phyloP scores from a whole-genome alignment of 2,888 invertebrate species.

The Megaustenia siamemsis region DNA sequence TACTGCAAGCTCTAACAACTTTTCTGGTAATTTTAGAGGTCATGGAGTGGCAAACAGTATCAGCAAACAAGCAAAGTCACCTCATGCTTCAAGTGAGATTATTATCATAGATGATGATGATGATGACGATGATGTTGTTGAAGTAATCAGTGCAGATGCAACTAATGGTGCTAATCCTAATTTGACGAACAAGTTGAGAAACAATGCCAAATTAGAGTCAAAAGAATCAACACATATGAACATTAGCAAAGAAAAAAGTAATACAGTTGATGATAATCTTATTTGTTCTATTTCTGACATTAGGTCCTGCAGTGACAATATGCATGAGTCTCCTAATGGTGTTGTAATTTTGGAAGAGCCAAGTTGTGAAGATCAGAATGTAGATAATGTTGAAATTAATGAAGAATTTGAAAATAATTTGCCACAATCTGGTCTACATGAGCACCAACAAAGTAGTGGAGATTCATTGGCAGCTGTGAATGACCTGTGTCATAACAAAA shows the following conservation, averaged over 20 bases:
- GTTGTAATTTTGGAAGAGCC: neutral
- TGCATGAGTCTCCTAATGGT: neutral
- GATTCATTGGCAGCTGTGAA: neutral
- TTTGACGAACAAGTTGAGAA: neutral
- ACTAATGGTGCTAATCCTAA: neutral
- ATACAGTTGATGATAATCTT: conserved; percentile 17
- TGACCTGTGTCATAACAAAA: neutral
- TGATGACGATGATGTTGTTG: too few species aligned
- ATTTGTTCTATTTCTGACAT: neutral
- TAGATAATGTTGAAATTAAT: neutral
- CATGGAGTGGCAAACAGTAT: neutral
- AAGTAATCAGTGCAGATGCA: too few species aligned
- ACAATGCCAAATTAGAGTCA: neutral
- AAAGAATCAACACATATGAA: neutral
- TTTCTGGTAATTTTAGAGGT: too few species aligned
- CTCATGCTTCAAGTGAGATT: neutral
- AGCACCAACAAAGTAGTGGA: neutral
- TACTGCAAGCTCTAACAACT: neutral
- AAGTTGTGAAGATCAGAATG: neutral
- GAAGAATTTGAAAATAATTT: neutral
- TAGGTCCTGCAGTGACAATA: neutral
- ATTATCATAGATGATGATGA: conserved; percentile 41
- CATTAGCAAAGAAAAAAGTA: neutral
- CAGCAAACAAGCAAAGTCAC: neutral
- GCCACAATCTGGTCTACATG: neutral